Evolutionary conservation across 92 coral and sea anemone species (phyloP).

Genomic region (Parazoanthus swiftii): DNA sequence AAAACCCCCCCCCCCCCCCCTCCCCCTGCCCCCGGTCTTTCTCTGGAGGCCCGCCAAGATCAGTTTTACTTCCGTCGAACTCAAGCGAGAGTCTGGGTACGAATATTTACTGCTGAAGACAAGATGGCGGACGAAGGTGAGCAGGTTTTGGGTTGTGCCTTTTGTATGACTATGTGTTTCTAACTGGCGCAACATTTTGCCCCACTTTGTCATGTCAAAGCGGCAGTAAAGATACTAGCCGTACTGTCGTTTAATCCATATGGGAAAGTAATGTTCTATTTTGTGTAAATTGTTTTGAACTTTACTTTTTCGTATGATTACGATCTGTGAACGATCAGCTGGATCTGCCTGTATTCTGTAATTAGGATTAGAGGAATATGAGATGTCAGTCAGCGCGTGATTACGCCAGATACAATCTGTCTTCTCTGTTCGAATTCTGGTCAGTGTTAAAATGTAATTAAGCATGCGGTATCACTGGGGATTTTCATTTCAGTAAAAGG

Average conservation of each 20-base stretch:
- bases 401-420: too few relatives aligned
- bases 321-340: background rate
- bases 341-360: background rate
- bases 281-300: background rate
- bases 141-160: conserved; percentile 16
- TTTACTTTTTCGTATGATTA: background rate
- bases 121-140: conserved; percentile 92
- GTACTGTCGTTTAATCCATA: background rate
- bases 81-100: conserved; percentile 19
- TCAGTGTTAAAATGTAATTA: too few relatives aligned
- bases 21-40: too few relatives aligned
- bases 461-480: too few relatives aligned
- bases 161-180: background rate
- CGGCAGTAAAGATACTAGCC: background rate
- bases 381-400: too few relatives aligned
- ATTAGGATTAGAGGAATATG: background rate
- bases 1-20: too few relatives aligned
- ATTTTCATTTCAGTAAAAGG: too few relatives aligned
- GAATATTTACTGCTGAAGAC: conserved; percentile 14
- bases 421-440: too few relatives aligned
- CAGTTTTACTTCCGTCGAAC: background rate
- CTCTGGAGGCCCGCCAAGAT: too few relatives aligned
- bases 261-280: background rate
- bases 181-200: background rate
- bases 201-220: background rate